phyloP scores from a whole-genome alignment of 2,113 vertebrate genomes.

The Podilymbus podiceps region DNA sequence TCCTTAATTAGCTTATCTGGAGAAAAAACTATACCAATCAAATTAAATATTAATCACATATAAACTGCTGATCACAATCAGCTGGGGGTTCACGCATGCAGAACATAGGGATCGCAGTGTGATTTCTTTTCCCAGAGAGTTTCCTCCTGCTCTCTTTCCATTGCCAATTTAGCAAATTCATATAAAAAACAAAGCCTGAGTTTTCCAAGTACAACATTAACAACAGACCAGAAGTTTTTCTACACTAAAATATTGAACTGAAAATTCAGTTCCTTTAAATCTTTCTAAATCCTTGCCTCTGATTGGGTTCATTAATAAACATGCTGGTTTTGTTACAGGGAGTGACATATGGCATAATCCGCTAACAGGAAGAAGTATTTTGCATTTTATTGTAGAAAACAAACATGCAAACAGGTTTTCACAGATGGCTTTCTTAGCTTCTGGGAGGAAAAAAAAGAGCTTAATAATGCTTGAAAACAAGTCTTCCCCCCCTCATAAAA shows the following conservation, averaged over 20 bases:
- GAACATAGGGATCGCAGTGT: slow-evolving; percentile 46
- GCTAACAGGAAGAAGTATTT: slow-evolving; percentile 96
- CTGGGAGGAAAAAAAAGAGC: slow-evolving; percentile 77
- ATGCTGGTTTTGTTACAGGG: slow-evolving; percentile 91
- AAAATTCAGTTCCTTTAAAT: slow-evolving; percentile 75
- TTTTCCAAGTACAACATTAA: slow-evolving; percentile 69
- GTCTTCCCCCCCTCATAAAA: slow-evolving; percentile 29
- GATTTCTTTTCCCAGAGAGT: slow-evolving; percentile 55
- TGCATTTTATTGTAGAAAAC: slow-evolving; percentile 98
- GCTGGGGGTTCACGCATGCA: slow-evolving; percentile 50
- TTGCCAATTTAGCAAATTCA: slow-evolving; percentile 71
- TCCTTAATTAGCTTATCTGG: slow-evolving; percentile 76
- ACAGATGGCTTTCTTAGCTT: slow-evolving; percentile 93
- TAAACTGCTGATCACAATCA: slow-evolving; percentile 76
- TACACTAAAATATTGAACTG: slow-evolving; percentile 68
- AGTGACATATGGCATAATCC: slow-evolving; percentile 96
- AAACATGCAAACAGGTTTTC: slow-evolving; percentile 98
- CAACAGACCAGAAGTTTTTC: slow-evolving; percentile 67
- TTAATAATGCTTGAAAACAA: slow-evolving; percentile 80
- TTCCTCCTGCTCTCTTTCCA: slow-evolving; percentile 55
- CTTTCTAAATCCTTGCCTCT: slow-evolving; percentile 84
- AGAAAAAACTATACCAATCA: slow-evolving; percentile 75
- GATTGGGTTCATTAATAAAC: slow-evolving; percentile 98
- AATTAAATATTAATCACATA: slow-evolving; percentile 80
- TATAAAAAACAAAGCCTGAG: slow-evolving; percentile 65